Evolutionary conservation across 1,140 invertebrate species (phyloP), one percentile per base, ranked within the genome.

Genomic region (Ceratina calcarata): DNA sequence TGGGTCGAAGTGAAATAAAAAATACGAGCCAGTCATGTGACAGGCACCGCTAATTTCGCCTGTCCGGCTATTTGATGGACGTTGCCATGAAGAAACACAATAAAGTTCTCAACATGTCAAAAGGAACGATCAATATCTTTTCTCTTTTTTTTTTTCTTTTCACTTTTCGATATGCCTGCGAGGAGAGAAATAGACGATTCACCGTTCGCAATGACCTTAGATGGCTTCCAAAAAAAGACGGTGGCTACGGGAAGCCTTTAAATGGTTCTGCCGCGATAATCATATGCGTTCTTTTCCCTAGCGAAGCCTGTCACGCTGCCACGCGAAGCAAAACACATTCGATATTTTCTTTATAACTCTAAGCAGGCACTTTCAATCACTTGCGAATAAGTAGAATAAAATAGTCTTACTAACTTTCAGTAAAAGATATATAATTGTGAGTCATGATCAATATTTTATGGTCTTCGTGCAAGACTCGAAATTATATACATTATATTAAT

Each of bases 161-260:
- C 4, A 32, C 1, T 32, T 32, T 32, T 55, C 53, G 53, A 18
- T 55, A 18, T n/a, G 3, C 55, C 55, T 57, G n/a, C 55, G n/a
- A 16, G 55, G 6, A n/a, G 18, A 67, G 32, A 27, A 75, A 58
- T 66, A 58, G 20, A 53, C n/a, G 37, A 37, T 1, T 69, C 66
- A 60, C 32, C 10, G 24, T 66, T 22, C 32, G 32, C 0, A 18
- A 4, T 18, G 10, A 49, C 45, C 16, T 62, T 70, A 27, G 12
- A 70, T 32, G 67, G 67, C 55, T 70, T 70, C 67, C 24, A 20
- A 24, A 69, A 69, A 51, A 69, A 69, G 51, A 16, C 16, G 51
- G 18, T 53, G 49, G 66, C 16, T 27, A 27, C 24, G 3, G 13
- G 61, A 65, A 62, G 61, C 62, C 62, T 74, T 37, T 55, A 8